Evolutionary conservation across 1,140 invertebrate species (phyloP), one percentile per base, ranked within the genome.

Genomic region (Zelostemma sp.): DNA sequence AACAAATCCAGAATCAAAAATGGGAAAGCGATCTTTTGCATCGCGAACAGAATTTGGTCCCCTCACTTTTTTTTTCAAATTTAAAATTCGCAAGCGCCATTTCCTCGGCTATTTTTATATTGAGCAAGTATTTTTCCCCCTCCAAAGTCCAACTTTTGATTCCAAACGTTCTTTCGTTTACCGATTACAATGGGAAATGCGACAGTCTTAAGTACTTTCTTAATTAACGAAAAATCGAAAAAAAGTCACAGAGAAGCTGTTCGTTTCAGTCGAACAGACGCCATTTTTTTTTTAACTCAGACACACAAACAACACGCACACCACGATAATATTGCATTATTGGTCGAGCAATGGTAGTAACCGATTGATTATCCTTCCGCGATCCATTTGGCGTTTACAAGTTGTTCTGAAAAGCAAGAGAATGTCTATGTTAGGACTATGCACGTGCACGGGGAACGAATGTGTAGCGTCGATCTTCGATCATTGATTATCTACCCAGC

Each of bases 371-470:
- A 75, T 75, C 75, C 75, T 77, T 73, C 67, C 73, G 75, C 75
- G 72, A 73, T 76, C 78, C 78, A 76, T 71, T 77, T 73, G 77
- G 75, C 69, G 77, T 73, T 82, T 82, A 82, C 69, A 79, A 79
- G 74, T 78, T 78, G 77, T 79, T 81, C 79, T 82, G 80, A 82
- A 82, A 82, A 82, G 66, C 57, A 77, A 80, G 74, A 80, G 70
- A 81, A 75, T 74, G 69, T 66, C 71, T 72, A 69, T 68, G 75
- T 77, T 77, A 77, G 60, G 60, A 55, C 46, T 64, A 60, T 59
- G 50, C 68, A 66, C 59, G 62, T 71, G 62, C 62, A 66, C 15
- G 59, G 49, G 48, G 55, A 54, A 66, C 54, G 58, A 70, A 38
- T 53, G 54, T 64, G 31, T 56, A 62, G 16, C 33, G 57, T 68